Evolutionary conservation across 2,797 vertebrate genomes (phyloP).

Genomic region (Muscicapa striata): DNA sequence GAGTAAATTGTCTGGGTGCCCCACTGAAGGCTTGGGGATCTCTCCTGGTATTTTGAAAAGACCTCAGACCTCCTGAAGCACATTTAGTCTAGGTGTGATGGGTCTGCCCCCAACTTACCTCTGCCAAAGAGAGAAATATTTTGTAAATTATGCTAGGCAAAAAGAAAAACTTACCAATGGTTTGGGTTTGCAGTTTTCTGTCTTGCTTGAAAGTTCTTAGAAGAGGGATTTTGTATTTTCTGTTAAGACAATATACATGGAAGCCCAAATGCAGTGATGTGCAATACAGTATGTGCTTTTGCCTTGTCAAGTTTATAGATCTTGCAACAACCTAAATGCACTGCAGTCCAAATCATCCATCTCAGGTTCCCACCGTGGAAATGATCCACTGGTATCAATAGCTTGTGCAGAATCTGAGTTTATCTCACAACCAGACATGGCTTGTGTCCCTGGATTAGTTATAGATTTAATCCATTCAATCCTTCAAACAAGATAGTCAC

Average conservation of each 20-base stretch:
- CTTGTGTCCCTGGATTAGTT: neutral
- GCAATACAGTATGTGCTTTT: neutral
- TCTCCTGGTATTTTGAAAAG: neutral
- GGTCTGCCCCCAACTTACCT: neutral
- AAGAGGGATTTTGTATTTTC: neutral
- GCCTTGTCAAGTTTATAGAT: neutral
- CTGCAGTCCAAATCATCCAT: neutral
- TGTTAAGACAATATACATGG: neutral
- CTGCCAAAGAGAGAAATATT: neutral
- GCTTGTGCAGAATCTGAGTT: neutral
- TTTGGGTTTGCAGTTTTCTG: neutral
- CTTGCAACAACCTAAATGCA: neutral
- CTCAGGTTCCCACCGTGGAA: neutral
- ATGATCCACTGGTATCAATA: neutral
- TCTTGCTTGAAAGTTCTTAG: neutral
- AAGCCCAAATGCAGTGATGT: neutral
- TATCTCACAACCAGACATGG: neutral
- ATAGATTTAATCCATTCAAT: constrained; percentile 13
- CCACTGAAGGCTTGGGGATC: neutral
- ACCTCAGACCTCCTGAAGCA: neutral
- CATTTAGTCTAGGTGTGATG: neutral
- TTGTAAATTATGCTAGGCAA: neutral
- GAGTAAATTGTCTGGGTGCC: neutral
- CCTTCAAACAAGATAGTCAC: neutral
- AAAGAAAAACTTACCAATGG: neutral